A percentile compares a stretch with the other conserved stretches of the same genome.
phyloP scores from a whole-genome alignment of 2,888 invertebrate species.

The Cynaeus angustus region DNA sequence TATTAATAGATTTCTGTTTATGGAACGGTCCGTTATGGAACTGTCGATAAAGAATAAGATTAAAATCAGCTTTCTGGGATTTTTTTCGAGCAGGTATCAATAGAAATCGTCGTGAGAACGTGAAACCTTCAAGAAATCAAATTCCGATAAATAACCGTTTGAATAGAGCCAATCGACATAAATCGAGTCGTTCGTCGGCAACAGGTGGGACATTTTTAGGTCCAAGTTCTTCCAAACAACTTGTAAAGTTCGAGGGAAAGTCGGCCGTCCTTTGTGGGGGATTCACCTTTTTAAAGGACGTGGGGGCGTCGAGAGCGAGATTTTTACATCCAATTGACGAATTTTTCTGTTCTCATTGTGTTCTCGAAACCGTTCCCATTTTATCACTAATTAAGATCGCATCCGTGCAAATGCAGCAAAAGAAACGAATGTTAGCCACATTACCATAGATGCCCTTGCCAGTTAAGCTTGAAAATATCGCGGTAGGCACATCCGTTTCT shows the following conservation, averaged over 20 bases:
- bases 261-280: slow-evolving; percentile 44
- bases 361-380: slow-evolving; percentile 50
- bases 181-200: slow-evolving; percentile 55
- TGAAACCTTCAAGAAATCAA: slow-evolving; percentile 57
- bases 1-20: slow-evolving; percentile 49
- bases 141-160: slow-evolving; percentile 60
- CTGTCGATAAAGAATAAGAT: too few species aligned
- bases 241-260: slow-evolving; percentile 54
- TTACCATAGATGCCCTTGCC: slow-evolving; percentile 56
- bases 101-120: slow-evolving; percentile 58
- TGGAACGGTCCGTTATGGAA: too few species aligned
- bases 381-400: slow-evolving; percentile 55
- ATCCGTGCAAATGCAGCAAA: slow-evolving; percentile 38
- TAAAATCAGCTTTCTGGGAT: too few species aligned
- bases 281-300: slow-evolving; percentile 41
- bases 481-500: slow-evolving; percentile 55
- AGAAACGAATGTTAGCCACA: slow-evolving; percentile 49
- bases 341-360: slow-evolving; percentile 20
- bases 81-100: not conserved
- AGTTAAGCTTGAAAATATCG: slow-evolving; percentile 57
- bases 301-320: not conserved
- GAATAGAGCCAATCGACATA: slow-evolving; percentile 61
- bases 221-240: slow-evolving; percentile 55
- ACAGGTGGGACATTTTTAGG: slow-evolving; percentile 61
- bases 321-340: too few species aligned